Evolutionary conservation across 2,888 invertebrate species (phyloP).

Genomic region (Diaperis boleti): DNA sequence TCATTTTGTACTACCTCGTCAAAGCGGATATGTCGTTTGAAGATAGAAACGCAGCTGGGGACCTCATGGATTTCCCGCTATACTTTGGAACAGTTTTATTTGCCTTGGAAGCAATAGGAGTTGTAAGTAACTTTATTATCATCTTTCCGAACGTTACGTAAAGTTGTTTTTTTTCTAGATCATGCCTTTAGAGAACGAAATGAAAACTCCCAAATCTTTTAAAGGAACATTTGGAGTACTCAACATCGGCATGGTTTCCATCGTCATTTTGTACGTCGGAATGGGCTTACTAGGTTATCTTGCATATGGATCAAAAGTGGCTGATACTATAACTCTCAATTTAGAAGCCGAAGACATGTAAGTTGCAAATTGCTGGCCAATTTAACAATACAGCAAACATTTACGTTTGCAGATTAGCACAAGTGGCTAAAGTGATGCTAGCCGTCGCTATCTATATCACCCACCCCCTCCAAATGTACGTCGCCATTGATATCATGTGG

Average conservation of each 20-base stretch:
- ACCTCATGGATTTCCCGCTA: slow-evolving; percentile 74
- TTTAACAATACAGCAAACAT: too few relatives aligned
- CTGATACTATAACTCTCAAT: slow-evolving; percentile 90
- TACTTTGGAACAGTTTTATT: slow-evolving; percentile 93
- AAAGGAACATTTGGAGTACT: slow-evolving; percentile 85
- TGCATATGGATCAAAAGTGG: slow-evolving; percentile 78
- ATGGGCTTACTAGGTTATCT: slow-evolving; percentile 94
- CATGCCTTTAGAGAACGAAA: slow-evolving; percentile 93
- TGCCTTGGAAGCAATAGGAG: slow-evolving; percentile 86
- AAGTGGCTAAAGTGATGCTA: slow-evolving; percentile 78
- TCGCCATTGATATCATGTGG: slow-evolving; percentile 94
- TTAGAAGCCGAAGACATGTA: slow-evolving; percentile 77
- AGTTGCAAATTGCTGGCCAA: too few relatives aligned
- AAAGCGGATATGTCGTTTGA: slow-evolving; percentile 72
- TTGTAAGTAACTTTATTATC: slow-evolving; percentile 69
- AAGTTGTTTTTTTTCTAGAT: slow-evolving; percentile 71
- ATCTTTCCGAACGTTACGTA: neutral
- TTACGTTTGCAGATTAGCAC: slow-evolving; percentile 78
- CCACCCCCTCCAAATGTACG: slow-evolving; percentile 94
- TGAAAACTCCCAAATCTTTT: slow-evolving; percentile 88
- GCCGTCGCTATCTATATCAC: slow-evolving; percentile 90
- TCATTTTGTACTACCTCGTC: slow-evolving; percentile 80
- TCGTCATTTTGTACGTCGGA: slow-evolving; percentile 85
- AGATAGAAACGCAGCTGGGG: slow-evolving; percentile 67
- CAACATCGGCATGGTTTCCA: slow-evolving; percentile 85